Base-by-base conservation (phyloP, 2,888 invertebrate species). In the Eilema sororculum region DNA sequence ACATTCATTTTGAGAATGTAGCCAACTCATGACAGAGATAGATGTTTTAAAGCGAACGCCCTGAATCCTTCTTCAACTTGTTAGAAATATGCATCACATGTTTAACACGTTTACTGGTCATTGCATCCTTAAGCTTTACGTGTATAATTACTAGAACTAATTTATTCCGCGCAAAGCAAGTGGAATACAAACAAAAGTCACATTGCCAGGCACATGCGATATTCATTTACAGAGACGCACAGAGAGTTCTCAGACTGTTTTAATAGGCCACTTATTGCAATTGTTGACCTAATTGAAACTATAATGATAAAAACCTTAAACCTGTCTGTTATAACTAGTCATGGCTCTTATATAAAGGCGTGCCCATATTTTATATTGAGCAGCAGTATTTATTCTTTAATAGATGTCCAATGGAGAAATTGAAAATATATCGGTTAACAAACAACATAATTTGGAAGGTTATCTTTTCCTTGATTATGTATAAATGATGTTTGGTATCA, bases 201-300 rank as follows among this genome's bases (percentile, higher is more conserved):
- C 88, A 87, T 87, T 86, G 86, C 76, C 75, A 71, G 82, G 73
- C 81, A 78, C 84, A 84, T 86, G 86, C 71, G 71, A 71, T 67
- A 64, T 78, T 83, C 73, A 84, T 83, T 80, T 78, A 28, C 2
- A 28, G 3, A 71, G 65, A 79, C 69, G 71, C 77, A 78, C 80
- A 56, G 70, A 73, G 75, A 74, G 77, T 79, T 79, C 78, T 80
- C 77, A 82, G 76, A 80, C 74, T 60, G 69, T 76, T 75, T 80
- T 83, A 86, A 86, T 84, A 79, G 83, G 66, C 82, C 81, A 80
- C 72, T 78, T 79, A 82, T 74, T 78, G 71, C 61, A 63, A 62
- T 75, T 76, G 77, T 76, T 64, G 68, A 70, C 69, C 68, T 72
- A 71, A 76, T 76, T 52, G 78, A 69, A 71, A 81, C 77, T 77